Base-by-base conservation (phyloP, 1,140 invertebrate genomes). In the Tetraneura akinire region DNA sequence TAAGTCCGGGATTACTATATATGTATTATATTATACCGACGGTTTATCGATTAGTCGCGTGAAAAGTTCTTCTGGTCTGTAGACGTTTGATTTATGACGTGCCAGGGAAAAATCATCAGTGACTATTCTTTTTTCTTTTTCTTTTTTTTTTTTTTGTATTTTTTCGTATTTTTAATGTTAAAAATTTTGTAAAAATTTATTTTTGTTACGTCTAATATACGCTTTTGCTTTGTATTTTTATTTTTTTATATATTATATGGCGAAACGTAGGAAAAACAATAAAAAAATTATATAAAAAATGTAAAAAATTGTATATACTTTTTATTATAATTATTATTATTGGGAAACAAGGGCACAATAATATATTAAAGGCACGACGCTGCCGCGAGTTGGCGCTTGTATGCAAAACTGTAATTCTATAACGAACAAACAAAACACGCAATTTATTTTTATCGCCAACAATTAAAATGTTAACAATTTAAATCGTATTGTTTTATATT, bases 41-140 rank as follows among this genome's bases (percentile, higher is more conserved):
- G 26, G 26, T 42, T 42, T 66, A 66, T 66, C 62, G 62, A 66
- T 66, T 42, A 66, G 32, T 66, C 32, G 62, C 62, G 32, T 29
- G 62, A 29, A 21, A 42, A 66, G 62, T 42, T 66, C 18, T 42
- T 66, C 18, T 66, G 42, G 32, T 21, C 32, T 11, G 32, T 29
- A 42, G 62, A 66, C 62, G 10, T 66, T 66, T 66, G 32, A 66
- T 66, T 66, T 66, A 66, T 42, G 62, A 66, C 62, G 32, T 66
- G 62, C 32, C 32, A 42, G 62, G 42, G 62, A 66, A n/a, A 66
- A 66, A 66, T 66, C 62, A 42, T 66, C n/a, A 66, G 10, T 29
- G n/a, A 66, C 32, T 37, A 18, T 42, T 42, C 42, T 32, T 57
- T 55, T 29, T 32, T 62, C 14, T 3, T 55, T 62, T 18, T 62